Base-by-base conservation (phyloP, 2,888 invertebrate species). In the Lobophora halterata region DNA sequence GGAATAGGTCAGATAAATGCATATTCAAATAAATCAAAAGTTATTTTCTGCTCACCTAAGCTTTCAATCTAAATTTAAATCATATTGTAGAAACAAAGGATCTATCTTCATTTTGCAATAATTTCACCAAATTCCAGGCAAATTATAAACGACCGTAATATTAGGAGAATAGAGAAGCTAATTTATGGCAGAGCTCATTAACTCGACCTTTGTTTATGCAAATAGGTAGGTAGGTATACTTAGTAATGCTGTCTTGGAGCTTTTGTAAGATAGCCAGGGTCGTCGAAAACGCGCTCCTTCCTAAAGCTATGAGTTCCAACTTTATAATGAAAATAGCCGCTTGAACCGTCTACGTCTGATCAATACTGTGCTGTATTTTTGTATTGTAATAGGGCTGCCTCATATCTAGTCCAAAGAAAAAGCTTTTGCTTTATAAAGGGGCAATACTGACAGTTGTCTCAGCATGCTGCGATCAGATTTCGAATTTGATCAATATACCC, bases 1-100 rank as follows among this genome's bases (percentile, higher is more conserved):
- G n/a, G n/a, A n/a, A n/a, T n/a, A n/a, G n/a, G n/a, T n/a, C 59
- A 71, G 66, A 71, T 69, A 55, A 57, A 72, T 72, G 71, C 65
- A 71, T 68, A 72, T 72, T 71, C 69, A 67, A 67, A 69, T 66
- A 66, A n/a, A n/a, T 40, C 49, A 48, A 52, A 50, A 54, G 45
- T 44, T 45, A 45, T 49, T 48, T 52, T 36, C 29, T 30, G 30
- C 20, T 6, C 4, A 18, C 2, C 9, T 17, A 14, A 17, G 5
- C 9, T 12, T 13, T n/a, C 8, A 3, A 19, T 18, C 4, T 29
- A 30, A 26, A 30, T 44, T 23, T 34, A 3, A 12, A 28, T 28
- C 19, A 17, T 36, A 38, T 37, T 18, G 21, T 23, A 10, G 10
- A 31, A 25, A 14, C 12, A 9, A 31, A 23, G 18, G 26, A 28